These are phyloP conservation scores for Ceratosolen fusciceps DNA, from an alignment of 1,140 invertebrate genomes.

Conservation along the genomic window DNA sequence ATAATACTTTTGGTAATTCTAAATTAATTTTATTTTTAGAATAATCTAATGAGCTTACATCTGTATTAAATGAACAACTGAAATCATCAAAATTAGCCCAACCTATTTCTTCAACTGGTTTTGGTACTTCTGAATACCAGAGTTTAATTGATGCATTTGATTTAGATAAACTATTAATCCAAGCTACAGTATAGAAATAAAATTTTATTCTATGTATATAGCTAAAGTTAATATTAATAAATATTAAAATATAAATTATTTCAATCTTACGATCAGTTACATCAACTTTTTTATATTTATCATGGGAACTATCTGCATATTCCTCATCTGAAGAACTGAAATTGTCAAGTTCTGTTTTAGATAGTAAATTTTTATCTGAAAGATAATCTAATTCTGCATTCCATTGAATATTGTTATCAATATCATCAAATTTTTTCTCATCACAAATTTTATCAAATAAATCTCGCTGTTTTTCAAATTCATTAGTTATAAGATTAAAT, in stretches of 20 bases:
- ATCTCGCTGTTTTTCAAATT: slow-evolving; percentile 71
- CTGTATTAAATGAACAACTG: slow-evolving; percentile 55
- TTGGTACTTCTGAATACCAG: slow-evolving; percentile 57
- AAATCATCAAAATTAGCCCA: slow-evolving; percentile 70
- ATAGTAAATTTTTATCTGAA: slow-evolving; percentile 66
- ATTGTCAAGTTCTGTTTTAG: slow-evolving; percentile 56
- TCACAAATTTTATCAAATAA: slow-evolving; percentile 75
- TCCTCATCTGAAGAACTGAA: slow-evolving; percentile 71
- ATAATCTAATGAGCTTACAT: slow-evolving; percentile 45
- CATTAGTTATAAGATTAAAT: slow-evolving; percentile 72
- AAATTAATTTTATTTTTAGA: slow-evolving; percentile 40
- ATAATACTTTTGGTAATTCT: slow-evolving; percentile 19
- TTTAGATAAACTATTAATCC: slow-evolving; percentile 54
- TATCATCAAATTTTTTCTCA: slow-evolving; percentile 42
- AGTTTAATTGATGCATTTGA: slow-evolving; percentile 57
- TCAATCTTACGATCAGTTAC: slow-evolving; percentile 67
- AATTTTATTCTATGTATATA: slow-evolving; percentile 20
- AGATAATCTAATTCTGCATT: neutral
- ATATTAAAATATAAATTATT: slow-evolving; percentile 12
- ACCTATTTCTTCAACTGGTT: slow-evolving; percentile 59
- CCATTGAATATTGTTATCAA: slow-evolving; percentile 14
- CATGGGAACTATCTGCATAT: slow-evolving; percentile 64
- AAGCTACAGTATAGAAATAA: slow-evolving; percentile 53
- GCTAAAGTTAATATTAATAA: neutral
- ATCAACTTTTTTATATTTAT: slow-evolving; percentile 70